A percentile compares a stretch with the other conserved stretches of the same genome.
Conservation (phyloP, 2,888 invertebrate species). For the Willowsia nigromaculata region DNA sequence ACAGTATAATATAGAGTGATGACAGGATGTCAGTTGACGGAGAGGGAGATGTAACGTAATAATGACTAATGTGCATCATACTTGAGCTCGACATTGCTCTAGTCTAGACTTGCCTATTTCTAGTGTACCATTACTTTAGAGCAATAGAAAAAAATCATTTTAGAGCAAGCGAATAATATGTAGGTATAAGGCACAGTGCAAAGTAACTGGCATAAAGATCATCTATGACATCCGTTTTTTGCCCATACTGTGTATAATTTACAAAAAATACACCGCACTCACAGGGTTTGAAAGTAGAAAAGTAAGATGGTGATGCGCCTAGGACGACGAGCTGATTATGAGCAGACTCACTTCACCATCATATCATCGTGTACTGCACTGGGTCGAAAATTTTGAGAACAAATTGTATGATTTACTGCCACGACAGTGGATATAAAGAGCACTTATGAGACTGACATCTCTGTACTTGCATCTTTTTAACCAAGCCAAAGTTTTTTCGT, state of each 20-base stretch:
- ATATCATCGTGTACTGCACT: not conserved
- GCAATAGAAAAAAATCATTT: not conserved
- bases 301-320: constrained; percentile 37
- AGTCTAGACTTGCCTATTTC: not conserved
- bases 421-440: not conserved
- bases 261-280: too few species aligned
- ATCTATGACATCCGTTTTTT: constrained; percentile 36
- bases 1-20: constrained; percentile 33
- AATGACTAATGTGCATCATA: constrained; percentile 54
- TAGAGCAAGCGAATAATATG: not conserved
- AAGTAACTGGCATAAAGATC: constrained; percentile 1
- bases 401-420: constrained; percentile 20
- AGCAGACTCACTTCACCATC: not conserved
- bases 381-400: not conserved
- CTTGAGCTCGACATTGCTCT: not conserved
- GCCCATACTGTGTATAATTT: too few species aligned
- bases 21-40: constrained; percentile 62
- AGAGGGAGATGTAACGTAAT: constrained; percentile 37
- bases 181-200: not conserved
- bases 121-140: too few species aligned
- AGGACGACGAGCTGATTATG: not conserved
- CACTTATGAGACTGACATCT: not conserved
- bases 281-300: constrained; percentile 24
- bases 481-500: not conserved
- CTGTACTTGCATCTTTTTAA: not conserved